Base-by-base conservation (phyloP, 37 sponge, comb jelly and placozoan species). In the Spongilla lacustris region DNA sequence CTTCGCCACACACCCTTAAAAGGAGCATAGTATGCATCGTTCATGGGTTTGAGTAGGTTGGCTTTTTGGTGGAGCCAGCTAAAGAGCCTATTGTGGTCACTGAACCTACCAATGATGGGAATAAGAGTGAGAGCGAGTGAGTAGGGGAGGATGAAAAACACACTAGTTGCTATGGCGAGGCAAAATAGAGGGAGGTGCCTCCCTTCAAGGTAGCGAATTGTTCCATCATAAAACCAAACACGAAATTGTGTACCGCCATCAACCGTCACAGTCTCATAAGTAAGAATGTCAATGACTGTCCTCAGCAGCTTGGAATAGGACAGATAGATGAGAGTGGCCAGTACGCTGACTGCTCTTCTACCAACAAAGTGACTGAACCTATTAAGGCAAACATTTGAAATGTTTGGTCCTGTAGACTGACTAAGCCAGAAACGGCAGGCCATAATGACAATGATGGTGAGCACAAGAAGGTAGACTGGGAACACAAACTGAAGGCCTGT, bases 11-110 rank as follows among this genome's bases (percentile, higher is more conserved):
- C 82, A 34, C 82, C 88, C 69, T 77, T 88, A 71, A 76, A 88
- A 12, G 88, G 88, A 46, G 76, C 88, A 68, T 67, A 76, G 30
- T 67, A 82, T 1, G 77, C 88, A 88, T 88, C 82, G 2, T 82
- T 24, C 23, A 88, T 66, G 4, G 88, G 88, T 33, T 28, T 81
- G 32, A 88, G 36, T 10, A 46, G 46, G 8, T 46, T 46, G 46
- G 46, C 46, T 46, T 46, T 4, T 8, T 46, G 46, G 46, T 46
- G 4, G 4, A 46, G 46, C 46, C 46, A 46, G 46, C 46, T 46
- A 8, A 46, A 46, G 46, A 46, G 8, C 8, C 8, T 46, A 46
- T 46, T 46, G 4, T 46, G 46, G 8, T 46, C 46, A 46, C 46
- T 46, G 46, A 10, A 46, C 8, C 46, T 46, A 46, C 8, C 46